A percentile compares a stretch with the other conserved stretches of the same genome.
phyloP scores from a whole-genome alignment of 2,113 vertebrate species.

The Corythaixoides concolor region DNA sequence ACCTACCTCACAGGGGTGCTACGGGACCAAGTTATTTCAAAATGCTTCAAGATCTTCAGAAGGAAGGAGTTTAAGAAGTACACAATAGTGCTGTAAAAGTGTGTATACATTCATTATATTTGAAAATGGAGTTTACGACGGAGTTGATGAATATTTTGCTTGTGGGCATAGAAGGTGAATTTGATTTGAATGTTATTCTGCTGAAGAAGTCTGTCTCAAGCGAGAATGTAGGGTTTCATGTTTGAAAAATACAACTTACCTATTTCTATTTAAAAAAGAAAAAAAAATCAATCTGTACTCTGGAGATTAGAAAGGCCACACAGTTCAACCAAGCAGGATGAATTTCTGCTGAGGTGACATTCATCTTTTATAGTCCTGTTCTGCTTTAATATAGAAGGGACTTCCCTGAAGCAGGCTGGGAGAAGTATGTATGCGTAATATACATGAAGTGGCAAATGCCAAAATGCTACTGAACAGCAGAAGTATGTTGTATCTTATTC shows the following conservation, averaged over 20 bases:
- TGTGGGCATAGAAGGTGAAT: neutral
- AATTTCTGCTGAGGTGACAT: conserved; percentile 34
- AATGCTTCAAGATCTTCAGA: conserved; percentile 9
- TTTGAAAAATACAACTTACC: conserved; percentile 8
- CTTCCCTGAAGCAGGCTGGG: neutral
- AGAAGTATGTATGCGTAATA: neutral
- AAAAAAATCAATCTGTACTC: neutral
- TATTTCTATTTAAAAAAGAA: conserved; percentile 4
- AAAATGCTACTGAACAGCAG: neutral
- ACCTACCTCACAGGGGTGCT: conserved; percentile 60
- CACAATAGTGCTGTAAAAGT: neutral
- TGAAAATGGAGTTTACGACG: neutral
- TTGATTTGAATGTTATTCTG: neutral
- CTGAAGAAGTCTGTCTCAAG: conserved; percentile 12
- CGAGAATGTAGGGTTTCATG: neutral
- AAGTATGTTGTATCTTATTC: neutral
- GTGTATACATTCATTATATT: neutral
- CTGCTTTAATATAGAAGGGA: neutral
- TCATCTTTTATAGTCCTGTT: neutral
- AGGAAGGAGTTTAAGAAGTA: neutral
- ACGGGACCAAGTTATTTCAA: conserved; percentile 35
- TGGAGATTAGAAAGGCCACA: conserved; percentile 22
- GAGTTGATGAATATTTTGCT: conserved; percentile 24
- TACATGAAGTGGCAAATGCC: neutral
- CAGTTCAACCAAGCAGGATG: conserved; percentile 24